Evolutionary conservation across 2,888 invertebrate species (phyloP), one percentile per base, ranked within the genome.

Genomic region (Nemotelus pantherinus): DNA sequence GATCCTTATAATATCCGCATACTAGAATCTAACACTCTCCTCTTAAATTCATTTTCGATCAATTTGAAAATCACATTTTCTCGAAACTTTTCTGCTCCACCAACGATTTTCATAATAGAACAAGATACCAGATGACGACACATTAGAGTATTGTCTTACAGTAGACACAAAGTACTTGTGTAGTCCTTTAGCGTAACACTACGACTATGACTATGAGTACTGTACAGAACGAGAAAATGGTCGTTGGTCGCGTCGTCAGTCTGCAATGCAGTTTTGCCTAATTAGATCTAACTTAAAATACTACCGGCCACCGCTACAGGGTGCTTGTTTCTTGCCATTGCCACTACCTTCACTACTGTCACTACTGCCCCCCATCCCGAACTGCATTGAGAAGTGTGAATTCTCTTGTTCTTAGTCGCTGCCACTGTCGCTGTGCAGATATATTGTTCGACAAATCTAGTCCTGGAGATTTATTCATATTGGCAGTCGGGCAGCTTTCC

Each of bases 191-290:
- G 25, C 25, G 25, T 25, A 25, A 25, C 25, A 25, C 25, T 25
- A 25, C 25, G 25, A 25, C 25, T 25, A 25, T 25, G 25, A 25
- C 25, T 25, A 25, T 1, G 25, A 25, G 0, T 25, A 25, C 25
- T 1, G 25, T 25, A 25, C 25, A 25, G 25, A 68, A 44, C 7
- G 50, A 68, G 67, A 47, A 55, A 71, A 57, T 55, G n/a, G 45
- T 71, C 55, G 57, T 10, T 57, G 43, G n/a, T 57, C 55, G 41
- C 3, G 45, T 71, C 55, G 57, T 10, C 71, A 55, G n/a, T 57
- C 71, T 57, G 71, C 71, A 71, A 71, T 71, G 71, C 71, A 71
- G 71, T 57, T 71, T 71, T 45, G 44, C 57, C 57, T 71, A 71
- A 71, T 71, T 71, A 71, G 57, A 71, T 71, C 71, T 55, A 71